Evolutionary conservation across 2,888 invertebrate species (phyloP), one percentile per base, ranked within the genome.

Genomic region (Vesta saturnalis): DNA sequence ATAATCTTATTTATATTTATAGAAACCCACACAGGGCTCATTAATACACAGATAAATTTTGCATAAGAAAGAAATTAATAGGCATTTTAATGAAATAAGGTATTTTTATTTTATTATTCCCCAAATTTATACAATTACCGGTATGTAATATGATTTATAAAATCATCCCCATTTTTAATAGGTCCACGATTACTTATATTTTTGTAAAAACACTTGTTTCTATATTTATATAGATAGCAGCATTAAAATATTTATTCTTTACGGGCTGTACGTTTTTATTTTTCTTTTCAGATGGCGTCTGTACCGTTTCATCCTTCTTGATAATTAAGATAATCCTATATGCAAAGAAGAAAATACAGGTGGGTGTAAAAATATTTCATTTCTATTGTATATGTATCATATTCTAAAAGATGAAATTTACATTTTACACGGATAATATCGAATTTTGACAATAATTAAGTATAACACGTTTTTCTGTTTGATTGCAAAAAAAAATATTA

Each of bases 1-100:
- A 74, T 73, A 73, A 76, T 71, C 74, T 74, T 75, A 63, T 72
- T 75, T 76, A 74, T 76, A 72, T 65, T 67, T 68, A 70, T 69
- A 72, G 62, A 64, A 56, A 71, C 52, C 60, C 67, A 69, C 60
- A 60, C 66, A 56, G 59, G 35, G 63, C 57, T 47, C 57, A 54
- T 61, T 64, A 57, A 65, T 56, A 19, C 21, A 19, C 39, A 47
- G 54, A 66, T 56, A 55, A 39, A 49, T 66, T 61, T 39, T 60
- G 56, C 52, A 61, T 62, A 39, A 35, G 60, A 60, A 66, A 43
- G 47, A 22, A 22, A 43, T 22, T 19, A 14, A 16, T 52, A 61
- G 8, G n/a, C n/a, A 55, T 49, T 49, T 15, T 49, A 49, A 49
- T 49, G 47, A 49, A 15, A 49, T 18, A 3, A 18, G 47, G 18